These are phyloP conservation scores for Peromyscus attwateri DNA, from an alignment of 2,797 vertebrate genomes.

Conservation along the genomic window DNA sequence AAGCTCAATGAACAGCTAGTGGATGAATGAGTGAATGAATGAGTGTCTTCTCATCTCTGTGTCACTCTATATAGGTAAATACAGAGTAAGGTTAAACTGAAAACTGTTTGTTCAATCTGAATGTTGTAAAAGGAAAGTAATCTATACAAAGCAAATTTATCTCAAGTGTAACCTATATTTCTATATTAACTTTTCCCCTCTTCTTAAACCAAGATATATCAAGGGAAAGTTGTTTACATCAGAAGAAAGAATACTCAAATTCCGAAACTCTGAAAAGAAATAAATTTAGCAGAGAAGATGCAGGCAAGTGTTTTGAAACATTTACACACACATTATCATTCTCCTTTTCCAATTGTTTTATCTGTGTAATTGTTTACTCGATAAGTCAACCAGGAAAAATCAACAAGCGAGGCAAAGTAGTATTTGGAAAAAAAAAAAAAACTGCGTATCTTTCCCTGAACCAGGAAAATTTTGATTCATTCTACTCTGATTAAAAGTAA, in stretches of 20 bases:
- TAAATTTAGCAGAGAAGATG: conserved; percentile 41
- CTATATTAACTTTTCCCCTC: neutral
- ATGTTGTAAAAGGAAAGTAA: conserved; percentile 26
- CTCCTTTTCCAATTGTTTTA: conserved; percentile 49
- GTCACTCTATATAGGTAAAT: neutral
- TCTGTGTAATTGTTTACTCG: conserved; percentile 52
- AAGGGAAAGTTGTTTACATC: conserved; percentile 2
- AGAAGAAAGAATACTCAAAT: conserved; percentile 29
- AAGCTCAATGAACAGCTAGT: neutral
- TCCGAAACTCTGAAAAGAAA: conserved; percentile 4
- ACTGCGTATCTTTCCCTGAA: neutral
- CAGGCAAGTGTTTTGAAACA: conserved; percentile 31
- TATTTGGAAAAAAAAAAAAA: neutral
- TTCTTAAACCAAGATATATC: neutral
- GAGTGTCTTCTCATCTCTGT: neutral
- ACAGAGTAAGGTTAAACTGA: neutral
- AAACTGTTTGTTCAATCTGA: conserved; percentile 12
- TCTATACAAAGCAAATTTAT: conserved; percentile 31
- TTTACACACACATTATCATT: conserved; percentile 37
- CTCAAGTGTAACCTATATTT: neutral
- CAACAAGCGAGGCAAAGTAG: conserved; percentile 27
- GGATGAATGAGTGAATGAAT: neutral
- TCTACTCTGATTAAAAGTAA: conserved; percentile 65
- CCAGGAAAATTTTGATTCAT: conserved; percentile 54
- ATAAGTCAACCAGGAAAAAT: neutral